A percentile compares a stretch with the other conserved stretches of the same genome.
Conservation (phyloP, 2,113 vertebrate genomes). For the Megalops atlanticus region DNA sequence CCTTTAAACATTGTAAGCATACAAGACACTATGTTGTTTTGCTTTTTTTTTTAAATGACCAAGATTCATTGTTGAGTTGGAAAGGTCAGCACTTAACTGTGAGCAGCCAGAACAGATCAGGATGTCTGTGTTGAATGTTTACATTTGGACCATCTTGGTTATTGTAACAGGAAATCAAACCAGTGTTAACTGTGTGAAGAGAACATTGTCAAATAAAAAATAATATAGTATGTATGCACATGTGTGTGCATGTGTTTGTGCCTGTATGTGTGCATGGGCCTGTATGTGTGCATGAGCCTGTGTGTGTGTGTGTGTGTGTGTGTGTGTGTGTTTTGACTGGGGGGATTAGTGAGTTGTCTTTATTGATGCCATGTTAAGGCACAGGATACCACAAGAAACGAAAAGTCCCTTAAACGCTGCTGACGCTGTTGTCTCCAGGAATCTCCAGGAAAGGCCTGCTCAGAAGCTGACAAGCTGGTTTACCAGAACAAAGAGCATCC, state of each 20-base stretch:
- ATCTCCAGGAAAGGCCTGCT: too few relatives aligned
- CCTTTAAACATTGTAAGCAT: background rate
- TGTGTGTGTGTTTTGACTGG: slow-evolving; percentile 21
- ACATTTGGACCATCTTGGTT: slow-evolving; percentile 39
- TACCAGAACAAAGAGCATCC: too few relatives aligned
- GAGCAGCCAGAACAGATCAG: background rate
- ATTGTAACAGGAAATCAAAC: slow-evolving; percentile 24
- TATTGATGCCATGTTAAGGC: slow-evolving; percentile 38
- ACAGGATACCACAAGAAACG: slow-evolving; percentile 35
- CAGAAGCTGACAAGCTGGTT: too few relatives aligned
- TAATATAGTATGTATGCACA: slow-evolving; percentile 16
- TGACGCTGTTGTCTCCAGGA: background rate
- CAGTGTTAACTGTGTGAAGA: slow-evolving; percentile 43
- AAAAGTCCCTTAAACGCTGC: slow-evolving; percentile 46
- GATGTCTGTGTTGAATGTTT: slow-evolving; percentile 25
- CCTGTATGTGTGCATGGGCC: slow-evolving; percentile 2
- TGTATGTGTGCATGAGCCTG: slow-evolving; percentile 15
- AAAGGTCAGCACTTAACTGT: background rate
- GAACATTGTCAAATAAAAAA: slow-evolving; percentile 41
- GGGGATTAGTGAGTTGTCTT: slow-evolving; percentile 42
- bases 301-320: slow-evolving; percentile 19
- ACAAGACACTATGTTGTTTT: background rate
- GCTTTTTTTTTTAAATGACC: background rate
- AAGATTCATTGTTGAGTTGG: background rate
- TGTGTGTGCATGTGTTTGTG: background rate